Conservation (phyloP, 1,140 invertebrate species). For the honey bee (Apis mellifera) region Amel_HAv3.1 CM009942.2:3104001-3104500, state of each 20-base stretch:
- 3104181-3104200: no score
- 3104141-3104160: neutral
- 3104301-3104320: slow-evolving; percentile 77
- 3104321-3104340: slow-evolving; percentile 77
- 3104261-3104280: neutral
- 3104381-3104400: slow-evolving; percentile 88
- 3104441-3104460: neutral
- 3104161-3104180: neutral
- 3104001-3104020: neutral
- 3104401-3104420: slow-evolving; percentile 85
- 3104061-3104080: neutral
- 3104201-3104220: no score
- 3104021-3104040: neutral
- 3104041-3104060: neutral
- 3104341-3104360: slow-evolving; percentile 75
- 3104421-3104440: slow-evolving; percentile 77
- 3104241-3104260: neutral
- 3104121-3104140: neutral
- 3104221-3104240: neutral
- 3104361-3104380: slow-evolving; percentile 81
- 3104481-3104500: no score
- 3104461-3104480: no score
- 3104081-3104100: neutral
- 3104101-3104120: neutral
- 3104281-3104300: slow-evolving; percentile 73